Conservation (phyloP, 2,113 vertebrate genomes). For the Raja brachyura region DNA sequence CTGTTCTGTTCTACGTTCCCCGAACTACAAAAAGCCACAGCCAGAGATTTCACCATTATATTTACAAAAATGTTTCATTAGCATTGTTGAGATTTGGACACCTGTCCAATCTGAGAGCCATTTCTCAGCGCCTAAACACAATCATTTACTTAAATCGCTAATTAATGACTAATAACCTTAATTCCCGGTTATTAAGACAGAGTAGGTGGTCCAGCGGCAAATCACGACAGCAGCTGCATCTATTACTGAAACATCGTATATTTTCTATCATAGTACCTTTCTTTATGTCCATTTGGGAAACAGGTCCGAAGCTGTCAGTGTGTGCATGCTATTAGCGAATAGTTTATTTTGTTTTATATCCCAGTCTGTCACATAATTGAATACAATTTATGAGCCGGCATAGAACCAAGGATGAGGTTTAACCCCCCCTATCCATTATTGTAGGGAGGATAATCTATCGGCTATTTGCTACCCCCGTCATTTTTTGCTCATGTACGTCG, state of each 20-base stretch:
- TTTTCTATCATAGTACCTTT: slow-evolving; percentile 13
- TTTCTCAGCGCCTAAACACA: slow-evolving; percentile 20
- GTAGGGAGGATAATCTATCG: neutral
- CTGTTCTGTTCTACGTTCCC: too few relatives aligned
- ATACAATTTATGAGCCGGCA: neutral
- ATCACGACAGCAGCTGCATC: neutral
- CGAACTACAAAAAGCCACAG: neutral
- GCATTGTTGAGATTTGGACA: slow-evolving; percentile 19
- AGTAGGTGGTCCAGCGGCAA: slow-evolving; percentile 10
- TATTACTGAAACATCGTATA: slow-evolving; percentile 12
- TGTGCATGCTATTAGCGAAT: neutral
- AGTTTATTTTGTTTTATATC: slow-evolving; percentile 24
- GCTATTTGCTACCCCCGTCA: neutral
- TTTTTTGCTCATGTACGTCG: neutral
- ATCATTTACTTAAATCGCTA: slow-evolving; percentile 32
- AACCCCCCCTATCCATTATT: neutral
- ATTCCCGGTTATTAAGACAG: slow-evolving; percentile 16
- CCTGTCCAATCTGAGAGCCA: neutral
- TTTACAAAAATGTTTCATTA: neutral
- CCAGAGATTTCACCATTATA: neutral
- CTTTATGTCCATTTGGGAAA: slow-evolving; percentile 14
- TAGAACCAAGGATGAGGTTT: neutral
- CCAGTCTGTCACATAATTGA: neutral
- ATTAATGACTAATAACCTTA: slow-evolving; percentile 25
- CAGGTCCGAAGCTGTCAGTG: neutral